Percentiles rank a stretch among this genome's conserved stretches.
Evolutionary conservation across 2,888 invertebrate species (phyloP).

Genomic region (Teleogryllus oceanicus): DNA sequence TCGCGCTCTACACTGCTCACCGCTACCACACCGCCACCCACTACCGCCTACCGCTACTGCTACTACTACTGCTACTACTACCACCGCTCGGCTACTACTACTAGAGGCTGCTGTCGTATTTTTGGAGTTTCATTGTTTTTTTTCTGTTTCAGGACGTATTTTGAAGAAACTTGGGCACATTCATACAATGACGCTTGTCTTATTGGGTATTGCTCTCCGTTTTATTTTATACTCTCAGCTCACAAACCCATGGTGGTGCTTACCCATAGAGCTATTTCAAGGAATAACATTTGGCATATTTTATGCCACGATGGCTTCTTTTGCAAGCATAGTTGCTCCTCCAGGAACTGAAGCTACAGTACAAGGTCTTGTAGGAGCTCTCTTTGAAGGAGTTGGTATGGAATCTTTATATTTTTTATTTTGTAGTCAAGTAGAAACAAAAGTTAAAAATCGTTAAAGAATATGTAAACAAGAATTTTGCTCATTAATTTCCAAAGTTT

Average conservation of each 20-base stretch:
- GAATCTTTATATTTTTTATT: too few relatives aligned
- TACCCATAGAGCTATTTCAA: constrained; percentile 82
- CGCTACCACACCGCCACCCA: too few relatives aligned
- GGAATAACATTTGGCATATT: constrained; percentile 86
- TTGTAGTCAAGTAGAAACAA: too few relatives aligned
- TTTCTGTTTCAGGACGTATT: constrained; percentile 58
- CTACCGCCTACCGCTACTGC: not conserved
- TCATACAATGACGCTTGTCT: constrained; percentile 77
- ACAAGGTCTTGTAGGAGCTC: constrained; percentile 80
- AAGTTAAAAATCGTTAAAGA: too few relatives aligned
- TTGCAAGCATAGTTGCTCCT: constrained; percentile 78
- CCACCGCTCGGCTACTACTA: too few relatives aligned
- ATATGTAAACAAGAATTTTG: too few relatives aligned
- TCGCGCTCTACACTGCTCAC: too few relatives aligned
- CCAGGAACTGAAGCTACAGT: constrained; percentile 82
- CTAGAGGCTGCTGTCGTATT: not conserved
- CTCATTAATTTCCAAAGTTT: too few relatives aligned
- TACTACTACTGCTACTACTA: too few relatives aligned
- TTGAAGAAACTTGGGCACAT: constrained; percentile 76
- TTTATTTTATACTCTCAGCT: constrained; percentile 78
- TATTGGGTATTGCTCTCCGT: constrained; percentile 74
- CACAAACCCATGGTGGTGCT: constrained; percentile 75
- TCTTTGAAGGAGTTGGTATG: constrained; percentile 78
- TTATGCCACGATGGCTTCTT: constrained; percentile 84
- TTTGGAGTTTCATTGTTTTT: constrained; percentile 32